Evolutionary conservation across 1,140 invertebrate species (phyloP), one percentile per base, ranked within the genome.

Genomic region (Patella vulgata): DNA sequence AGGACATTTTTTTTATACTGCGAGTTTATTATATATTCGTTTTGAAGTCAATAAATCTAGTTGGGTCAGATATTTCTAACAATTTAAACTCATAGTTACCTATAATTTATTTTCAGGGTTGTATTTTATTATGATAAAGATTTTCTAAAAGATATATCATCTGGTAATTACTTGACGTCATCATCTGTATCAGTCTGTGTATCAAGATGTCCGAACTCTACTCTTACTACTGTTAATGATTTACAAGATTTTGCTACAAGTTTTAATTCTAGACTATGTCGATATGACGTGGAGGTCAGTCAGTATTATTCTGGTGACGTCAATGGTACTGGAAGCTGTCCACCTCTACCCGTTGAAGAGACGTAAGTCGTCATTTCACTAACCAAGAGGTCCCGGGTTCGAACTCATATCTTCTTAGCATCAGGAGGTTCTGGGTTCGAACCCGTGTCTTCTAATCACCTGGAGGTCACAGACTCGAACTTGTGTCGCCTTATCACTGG

Each of bases 121-220:
- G 53, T 66, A 25, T 71, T 70, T 39, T 73, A 71, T 46, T 75
- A 71, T 31, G 66, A 74, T 54, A 62, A 59, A 17, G 42, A 68
- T 42, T 70, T 66, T 33, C 33, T 66, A 27, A 48, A 58, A 6
- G 43, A 62, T 8, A 31, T 72, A 1, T 44, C 66, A 19, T 43
- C 59, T 14, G 54, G 19, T 6, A 30, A 52, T 17, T 46, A 43
- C 17, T 55, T 23, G 0, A 47, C 28, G 1, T 58, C 54, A 3
- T 54, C 62, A 5, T 63, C 68, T 14, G 58, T 59, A n/a, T 46
- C 58, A 5, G 46, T 74, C 2, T 78, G 75, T 48, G 64, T 78
- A n/a, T 55, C 57, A 3, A 42, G 36, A 19, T 78, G 76, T 55
- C 74, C 74, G 33, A 59, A 57, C 33, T 44, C 50, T 21, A 55